Evolutionary conservation across 2,888 invertebrate species (phyloP).

Genomic region (Nemoura dubitans): DNA sequence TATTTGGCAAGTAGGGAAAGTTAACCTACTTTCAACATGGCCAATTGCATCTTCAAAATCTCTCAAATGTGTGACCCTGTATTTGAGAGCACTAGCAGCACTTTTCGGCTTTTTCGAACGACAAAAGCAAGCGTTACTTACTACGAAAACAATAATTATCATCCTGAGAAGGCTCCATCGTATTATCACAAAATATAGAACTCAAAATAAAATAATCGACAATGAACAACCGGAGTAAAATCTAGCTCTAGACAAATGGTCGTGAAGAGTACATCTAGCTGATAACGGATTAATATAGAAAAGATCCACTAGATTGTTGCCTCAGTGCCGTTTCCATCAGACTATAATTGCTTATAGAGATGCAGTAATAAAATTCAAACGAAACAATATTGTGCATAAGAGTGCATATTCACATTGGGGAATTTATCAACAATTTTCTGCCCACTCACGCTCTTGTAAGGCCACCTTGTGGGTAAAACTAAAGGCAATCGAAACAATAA

Average conservation of each 20-base stretch:
- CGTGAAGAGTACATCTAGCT: no score
- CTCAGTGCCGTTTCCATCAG: no score
- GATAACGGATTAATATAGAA: no score
- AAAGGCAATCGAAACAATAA: slow-evolving; percentile 23
- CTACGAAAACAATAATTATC: background rate
- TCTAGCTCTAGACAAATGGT: background rate
- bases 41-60: background rate
- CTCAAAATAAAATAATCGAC: background rate
- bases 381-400: no score
- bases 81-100: background rate
- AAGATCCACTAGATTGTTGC: no score
- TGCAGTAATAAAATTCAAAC: no score
- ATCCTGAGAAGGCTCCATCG: background rate
- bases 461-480: slow-evolving; percentile 46
- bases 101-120: background rate
- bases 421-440: background rate
- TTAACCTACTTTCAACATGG: background rate
- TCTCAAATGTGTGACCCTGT: slow-evolving; percentile 18
- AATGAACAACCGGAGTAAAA: background rate
- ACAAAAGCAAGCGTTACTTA: background rate
- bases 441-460: slow-evolving; percentile 33
- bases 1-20: slow-evolving; percentile 41
- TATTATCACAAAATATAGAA: background rate
- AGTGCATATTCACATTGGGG: no score
- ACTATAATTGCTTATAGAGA: no score